phyloP scores from a whole-genome alignment of 2,888 invertebrate species.

The Tipula unca region DNA sequence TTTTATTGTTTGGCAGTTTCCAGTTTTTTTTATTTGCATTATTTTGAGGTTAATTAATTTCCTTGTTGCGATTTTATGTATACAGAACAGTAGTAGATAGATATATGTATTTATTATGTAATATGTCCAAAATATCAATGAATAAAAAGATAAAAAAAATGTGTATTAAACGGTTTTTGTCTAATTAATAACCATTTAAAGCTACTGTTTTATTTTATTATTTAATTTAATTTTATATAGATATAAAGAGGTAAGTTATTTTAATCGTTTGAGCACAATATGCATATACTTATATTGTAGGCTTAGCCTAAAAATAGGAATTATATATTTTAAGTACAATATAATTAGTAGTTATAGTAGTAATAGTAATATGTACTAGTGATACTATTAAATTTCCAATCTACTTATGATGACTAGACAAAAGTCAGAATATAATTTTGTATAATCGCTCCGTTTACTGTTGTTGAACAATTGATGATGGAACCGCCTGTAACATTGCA shows the following conservation, averaged over 20 bases:
- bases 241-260: not conserved
- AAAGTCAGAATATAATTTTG: not conserved
- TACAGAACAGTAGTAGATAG: not conserved
- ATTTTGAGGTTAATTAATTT: not conserved
- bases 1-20: not conserved
- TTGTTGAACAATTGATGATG: not conserved
- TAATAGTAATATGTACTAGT: not conserved
- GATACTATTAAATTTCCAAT: not conserved
- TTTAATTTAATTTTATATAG: no score
- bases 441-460: not conserved
- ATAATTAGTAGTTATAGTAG: not conserved
- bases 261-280: not conserved
- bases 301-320: not conserved
- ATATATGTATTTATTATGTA: no score
- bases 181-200: not conserved
- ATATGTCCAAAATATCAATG: not conserved
- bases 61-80: not conserved
- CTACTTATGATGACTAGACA: not conserved
- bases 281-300: not conserved
- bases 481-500: constrained; percentile 60
- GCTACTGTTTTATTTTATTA: not conserved
- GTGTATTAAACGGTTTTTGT: not conserved
- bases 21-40: not conserved
- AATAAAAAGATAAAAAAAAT: not conserved
- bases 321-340: not conserved